Evolutionary conservation across 2,888 invertebrate genomes (phyloP).

Genomic region (Tipula vernalis): DNA sequence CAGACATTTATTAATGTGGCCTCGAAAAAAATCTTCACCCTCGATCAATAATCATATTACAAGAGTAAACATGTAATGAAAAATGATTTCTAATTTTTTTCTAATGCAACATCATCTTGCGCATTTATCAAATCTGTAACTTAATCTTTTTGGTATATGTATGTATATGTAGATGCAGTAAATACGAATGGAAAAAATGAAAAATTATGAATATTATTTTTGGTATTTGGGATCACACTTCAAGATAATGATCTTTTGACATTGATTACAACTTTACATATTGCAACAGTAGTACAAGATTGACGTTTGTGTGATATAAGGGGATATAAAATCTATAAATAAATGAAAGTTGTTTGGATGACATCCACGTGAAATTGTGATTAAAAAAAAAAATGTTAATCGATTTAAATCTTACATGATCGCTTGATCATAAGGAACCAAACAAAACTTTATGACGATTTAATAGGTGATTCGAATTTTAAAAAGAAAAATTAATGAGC

Average conservation of each 20-base stretch:
- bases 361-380: neutral
- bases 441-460: neutral
- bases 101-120: neutral
- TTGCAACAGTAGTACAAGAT: neutral
- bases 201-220: constrained; percentile 4
- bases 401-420: neutral
- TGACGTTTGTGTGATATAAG: neutral
- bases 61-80: neutral
- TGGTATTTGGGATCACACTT: neutral
- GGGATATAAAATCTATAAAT: neutral
- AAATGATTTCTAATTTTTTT: neutral
- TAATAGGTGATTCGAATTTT: constrained; percentile 4
- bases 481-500: neutral
- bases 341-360: neutral
- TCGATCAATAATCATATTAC: neutral
- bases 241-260: neutral
- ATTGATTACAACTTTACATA: neutral
- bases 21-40: neutral
- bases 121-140: neutral
- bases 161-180: neutral
- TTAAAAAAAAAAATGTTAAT: neutral
- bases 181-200: neutral
- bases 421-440: neutral
- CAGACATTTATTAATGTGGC: neutral
- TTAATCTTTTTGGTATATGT: neutral